Base-by-base conservation (phyloP, 2,888 invertebrate species). In the Sphinx pinastri region DNA sequence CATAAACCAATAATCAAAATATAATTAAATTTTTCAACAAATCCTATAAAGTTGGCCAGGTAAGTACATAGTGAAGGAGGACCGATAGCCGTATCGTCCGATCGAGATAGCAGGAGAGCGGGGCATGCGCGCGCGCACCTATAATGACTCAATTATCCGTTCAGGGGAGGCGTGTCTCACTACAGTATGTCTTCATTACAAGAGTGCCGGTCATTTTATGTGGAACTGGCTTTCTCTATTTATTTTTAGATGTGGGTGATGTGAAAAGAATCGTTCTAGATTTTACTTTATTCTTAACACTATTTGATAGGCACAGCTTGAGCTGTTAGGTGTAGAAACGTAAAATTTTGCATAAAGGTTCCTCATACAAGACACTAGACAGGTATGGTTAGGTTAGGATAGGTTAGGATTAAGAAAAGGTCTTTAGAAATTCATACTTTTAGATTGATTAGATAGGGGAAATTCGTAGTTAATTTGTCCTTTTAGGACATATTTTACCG, bases 71-170 rank as follows among this genome's bases (percentile, higher is more conserved):
- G 80, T 82, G 83, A 87, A 87, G 79, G 84, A 77, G 87, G 87
- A 85, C 76, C 81, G 85, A 87, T 85, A 81, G 81, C 85, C 75
- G 75, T 86, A 88, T 87, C 87, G 77, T 71, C 80, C 81, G 88
- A 91, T 90, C 88, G 79, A 84, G 88, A 88, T 88, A 86, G 83
- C 78, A 76, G 77, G 77, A 77, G 80, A 81, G 77, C 77, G 77
- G 76, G 72, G 79, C 77, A 80, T 88, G 92, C 91, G 91, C 91
- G 85, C 88, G 90, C 89, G 90, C 89, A 85, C 79, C 84, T 84
- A 88, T 94, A 94, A 94, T 94, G 94, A 90, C 94, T 94, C 94
- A 93, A 94, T 94, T 94, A 94, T 89, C 91, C 92, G 93, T 90
- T 94, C 93, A 93, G 92, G 79, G 90, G 81, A 83, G 93, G 93